Percentiles rank a stretch among this genome's conserved stretches.
Conservation (phyloP, 2,797 vertebrate genomes). For the Chelidonichthys spinosus region DNA sequence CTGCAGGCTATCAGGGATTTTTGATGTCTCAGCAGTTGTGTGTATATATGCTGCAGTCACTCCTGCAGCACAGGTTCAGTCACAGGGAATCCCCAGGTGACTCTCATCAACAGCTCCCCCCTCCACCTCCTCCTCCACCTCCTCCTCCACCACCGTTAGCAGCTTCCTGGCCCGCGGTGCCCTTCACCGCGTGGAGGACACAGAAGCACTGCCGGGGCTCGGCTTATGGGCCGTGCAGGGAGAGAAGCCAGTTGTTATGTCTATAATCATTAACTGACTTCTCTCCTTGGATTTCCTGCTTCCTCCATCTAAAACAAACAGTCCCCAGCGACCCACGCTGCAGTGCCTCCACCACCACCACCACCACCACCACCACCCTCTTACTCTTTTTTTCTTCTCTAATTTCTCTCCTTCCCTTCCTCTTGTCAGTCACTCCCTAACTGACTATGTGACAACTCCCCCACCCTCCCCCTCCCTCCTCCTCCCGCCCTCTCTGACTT, state of each 20-base stretch:
- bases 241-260: constrained; percentile 79
- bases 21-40: constrained; percentile 72
- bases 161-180: constrained; percentile 39
- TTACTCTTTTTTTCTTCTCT: constrained; percentile 54
- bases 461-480: constrained; percentile 32
- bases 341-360: constrained; percentile 55
- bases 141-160: too few relatives aligned
- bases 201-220: constrained; percentile 50
- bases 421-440: constrained; percentile 80
- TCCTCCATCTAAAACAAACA: constrained; percentile 81
- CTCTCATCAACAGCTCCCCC: constrained; percentile 42
- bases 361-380: constrained; percentile 51
- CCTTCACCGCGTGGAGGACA: constrained; percentile 71
- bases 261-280: constrained; percentile 83
- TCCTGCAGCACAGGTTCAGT: constrained; percentile 59
- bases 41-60: constrained; percentile 44
- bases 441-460: constrained; percentile 66
- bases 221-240: constrained; percentile 59
- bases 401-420: constrained; percentile 68
- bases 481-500: constrained; percentile 65
- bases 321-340: constrained; percentile 63
- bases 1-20: constrained; percentile 55
- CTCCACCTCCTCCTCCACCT: not conserved
- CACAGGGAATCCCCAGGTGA: constrained; percentile 75
- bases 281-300: constrained; percentile 81